Conservation (phyloP, 64 coral and sea anemone species). For the Montipora foliosa region DNA sequence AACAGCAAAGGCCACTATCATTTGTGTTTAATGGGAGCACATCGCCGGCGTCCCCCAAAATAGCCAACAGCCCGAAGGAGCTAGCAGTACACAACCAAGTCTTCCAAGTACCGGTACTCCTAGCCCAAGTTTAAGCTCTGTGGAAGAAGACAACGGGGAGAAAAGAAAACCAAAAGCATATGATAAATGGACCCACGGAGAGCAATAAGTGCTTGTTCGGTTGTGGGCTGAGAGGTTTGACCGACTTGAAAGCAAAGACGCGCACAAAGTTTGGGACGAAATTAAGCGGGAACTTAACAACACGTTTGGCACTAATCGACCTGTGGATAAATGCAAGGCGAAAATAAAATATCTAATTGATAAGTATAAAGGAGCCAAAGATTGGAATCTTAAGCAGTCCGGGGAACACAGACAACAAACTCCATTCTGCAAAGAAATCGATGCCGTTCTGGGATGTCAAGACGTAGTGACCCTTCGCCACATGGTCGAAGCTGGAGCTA, state of each 20-base stretch:
- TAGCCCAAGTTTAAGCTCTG: not conserved
- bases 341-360: conserved; percentile 46
- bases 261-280: conserved; percentile 19
- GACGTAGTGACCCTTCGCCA: conserved; percentile 14
- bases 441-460: not conserved
- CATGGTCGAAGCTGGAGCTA: not conserved
- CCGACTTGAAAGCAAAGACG: conserved; percentile 13
- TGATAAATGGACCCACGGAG: conserved; percentile 23
- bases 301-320: not conserved
- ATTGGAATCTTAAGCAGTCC: conserved; percentile 28
- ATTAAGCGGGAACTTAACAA: not conserved
- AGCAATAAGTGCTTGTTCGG: not conserved
- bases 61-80: not conserved
- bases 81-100: not conserved
- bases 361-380: conserved; percentile 41
- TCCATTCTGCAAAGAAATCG: not conserved
- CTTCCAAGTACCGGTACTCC: not conserved
- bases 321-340: not conserved
- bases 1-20: not conserved
- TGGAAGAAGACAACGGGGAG: not conserved
- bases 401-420: conserved; percentile 10
- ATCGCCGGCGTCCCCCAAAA: not conserved
- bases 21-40: conserved; percentile 8
- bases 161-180: conserved; percentile 12
- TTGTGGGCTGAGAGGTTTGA: conserved; percentile 26